Conservation (phyloP, 2,797 vertebrate species). For the Coilia nasus region DNA sequence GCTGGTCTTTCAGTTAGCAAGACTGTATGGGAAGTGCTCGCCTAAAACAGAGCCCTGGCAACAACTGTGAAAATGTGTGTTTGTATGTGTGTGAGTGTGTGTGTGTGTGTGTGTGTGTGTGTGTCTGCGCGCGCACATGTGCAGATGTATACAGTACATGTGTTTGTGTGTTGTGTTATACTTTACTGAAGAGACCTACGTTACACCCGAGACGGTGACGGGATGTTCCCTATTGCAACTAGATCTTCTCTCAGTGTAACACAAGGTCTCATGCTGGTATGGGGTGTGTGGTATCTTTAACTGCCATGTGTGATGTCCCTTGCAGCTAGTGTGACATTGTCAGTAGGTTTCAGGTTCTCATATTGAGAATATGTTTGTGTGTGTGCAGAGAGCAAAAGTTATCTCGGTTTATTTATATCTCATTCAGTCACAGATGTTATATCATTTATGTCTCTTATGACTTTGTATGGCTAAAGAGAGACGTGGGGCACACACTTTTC, state of each 20-base stretch:
- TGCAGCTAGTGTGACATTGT: conserved; percentile 2
- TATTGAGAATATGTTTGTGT: not conserved
- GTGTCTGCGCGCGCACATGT: not conserved
- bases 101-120: not conserved
- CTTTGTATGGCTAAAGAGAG: conserved; percentile 29
- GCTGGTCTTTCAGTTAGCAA: not conserved
- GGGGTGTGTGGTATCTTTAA: conserved; percentile 1
- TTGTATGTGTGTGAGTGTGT: not conserved
- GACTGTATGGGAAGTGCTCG: not conserved
- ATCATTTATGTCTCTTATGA: conserved; percentile 43
- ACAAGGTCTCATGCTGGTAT: not conserved
- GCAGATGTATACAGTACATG: too few species aligned
- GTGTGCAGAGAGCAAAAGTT: conserved; percentile 6
- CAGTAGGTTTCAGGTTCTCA: conserved; percentile 3
- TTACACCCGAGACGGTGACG: not conserved
- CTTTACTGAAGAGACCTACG: not conserved
- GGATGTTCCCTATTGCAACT: not conserved
- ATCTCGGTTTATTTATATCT: conserved; percentile 37
- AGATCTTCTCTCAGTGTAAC: not conserved
- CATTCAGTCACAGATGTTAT: conserved; percentile 48
- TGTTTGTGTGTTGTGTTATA: not conserved
- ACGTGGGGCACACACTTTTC: not conserved
- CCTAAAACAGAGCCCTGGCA: not conserved
- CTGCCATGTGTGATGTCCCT: not conserved
- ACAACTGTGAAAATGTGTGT: not conserved